Conservation (phyloP, 2,888 invertebrate genomes). For the Leptopilina myrica region DNA sequence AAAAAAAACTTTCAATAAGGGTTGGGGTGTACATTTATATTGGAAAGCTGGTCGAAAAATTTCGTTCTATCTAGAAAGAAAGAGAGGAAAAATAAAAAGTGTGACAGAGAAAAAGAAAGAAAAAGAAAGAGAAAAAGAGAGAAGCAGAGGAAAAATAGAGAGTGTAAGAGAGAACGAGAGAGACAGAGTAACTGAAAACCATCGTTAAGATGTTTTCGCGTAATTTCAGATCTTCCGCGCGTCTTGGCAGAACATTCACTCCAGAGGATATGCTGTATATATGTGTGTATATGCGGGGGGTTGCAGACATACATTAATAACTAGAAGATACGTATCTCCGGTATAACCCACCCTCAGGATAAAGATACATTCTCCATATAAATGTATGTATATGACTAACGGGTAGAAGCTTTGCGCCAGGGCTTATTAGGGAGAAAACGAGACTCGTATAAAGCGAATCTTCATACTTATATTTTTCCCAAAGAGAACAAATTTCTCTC, state of each 20-base stretch:
- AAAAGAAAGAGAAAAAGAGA: not conserved
- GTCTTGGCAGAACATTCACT: slow-evolving; percentile 59
- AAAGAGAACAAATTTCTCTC: not conserved
- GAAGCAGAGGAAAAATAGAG: no score
- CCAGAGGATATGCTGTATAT: slow-evolving; percentile 51
- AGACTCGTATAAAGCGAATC: slow-evolving; percentile 57
- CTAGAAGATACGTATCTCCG: slow-evolving; percentile 71
- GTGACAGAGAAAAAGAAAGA: no score
- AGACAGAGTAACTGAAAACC: slow-evolving; percentile 62
- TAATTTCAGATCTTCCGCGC: slow-evolving; percentile 64
- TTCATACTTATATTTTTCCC: slow-evolving; percentile 50
- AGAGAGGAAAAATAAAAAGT: no score
- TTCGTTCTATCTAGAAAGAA: not conserved
- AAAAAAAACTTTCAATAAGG: no score
- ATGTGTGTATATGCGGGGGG: slow-evolving; percentile 46
- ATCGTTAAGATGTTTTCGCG: slow-evolving; percentile 63
- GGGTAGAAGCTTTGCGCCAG: slow-evolving; percentile 61
- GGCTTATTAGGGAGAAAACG: slow-evolving; percentile 65
- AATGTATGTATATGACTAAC: slow-evolving; percentile 69
- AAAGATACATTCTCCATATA: slow-evolving; percentile 69
- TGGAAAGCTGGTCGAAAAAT: slow-evolving; percentile 13
- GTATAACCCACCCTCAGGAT: slow-evolving; percentile 61
- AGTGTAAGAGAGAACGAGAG: no score
- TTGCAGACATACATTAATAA: slow-evolving; percentile 75
- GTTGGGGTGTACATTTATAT: not conserved